phyloP scores from a whole-genome alignment of 2,888 invertebrate species.

The Papilio demoleus region DNA sequence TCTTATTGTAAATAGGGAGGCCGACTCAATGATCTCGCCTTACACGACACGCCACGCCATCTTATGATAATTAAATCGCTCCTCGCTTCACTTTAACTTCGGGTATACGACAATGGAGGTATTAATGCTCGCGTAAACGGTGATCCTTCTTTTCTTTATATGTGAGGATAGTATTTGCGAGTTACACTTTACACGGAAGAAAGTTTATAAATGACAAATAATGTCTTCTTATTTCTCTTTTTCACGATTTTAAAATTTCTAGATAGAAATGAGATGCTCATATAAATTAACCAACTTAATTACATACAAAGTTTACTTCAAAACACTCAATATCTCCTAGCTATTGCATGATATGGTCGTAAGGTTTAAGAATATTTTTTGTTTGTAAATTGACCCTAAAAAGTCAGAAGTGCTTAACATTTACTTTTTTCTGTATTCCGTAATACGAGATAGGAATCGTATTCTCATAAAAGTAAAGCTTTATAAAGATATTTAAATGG shows the following conservation, averaged over 20 bases:
- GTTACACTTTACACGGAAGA: conserved; percentile 39
- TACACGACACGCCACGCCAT: conserved; percentile 60
- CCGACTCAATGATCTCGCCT: conserved; percentile 62
- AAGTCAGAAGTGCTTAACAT: neutral
- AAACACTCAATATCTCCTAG: too few species aligned
- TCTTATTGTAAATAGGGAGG: conserved; percentile 73
- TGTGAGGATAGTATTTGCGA: conserved; percentile 44
- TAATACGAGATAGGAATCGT: conserved; percentile 55
- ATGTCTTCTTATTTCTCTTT: neutral
- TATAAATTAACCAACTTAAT: too few species aligned
- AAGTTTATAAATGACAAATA: neutral
- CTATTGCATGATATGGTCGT: conserved; percentile 44
- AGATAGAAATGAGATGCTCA: neutral
- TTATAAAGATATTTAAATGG: conserved; percentile 43
- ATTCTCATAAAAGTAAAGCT: conserved; percentile 44
- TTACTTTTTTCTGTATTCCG: conserved; percentile 19
- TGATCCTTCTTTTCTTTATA: conserved; percentile 46
- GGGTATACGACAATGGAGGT: conserved; percentile 76
- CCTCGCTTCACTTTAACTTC: conserved; percentile 68
- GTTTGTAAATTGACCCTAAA: neutral
- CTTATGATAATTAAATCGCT: conserved; percentile 74
- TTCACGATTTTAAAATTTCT: neutral
- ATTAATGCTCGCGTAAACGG: conserved; percentile 64
- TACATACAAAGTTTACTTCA: too few species aligned
- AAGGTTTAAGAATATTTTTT: neutral